phyloP scores from a whole-genome alignment of 2,113 vertebrate species.

The Glareola pratincola region DNA sequence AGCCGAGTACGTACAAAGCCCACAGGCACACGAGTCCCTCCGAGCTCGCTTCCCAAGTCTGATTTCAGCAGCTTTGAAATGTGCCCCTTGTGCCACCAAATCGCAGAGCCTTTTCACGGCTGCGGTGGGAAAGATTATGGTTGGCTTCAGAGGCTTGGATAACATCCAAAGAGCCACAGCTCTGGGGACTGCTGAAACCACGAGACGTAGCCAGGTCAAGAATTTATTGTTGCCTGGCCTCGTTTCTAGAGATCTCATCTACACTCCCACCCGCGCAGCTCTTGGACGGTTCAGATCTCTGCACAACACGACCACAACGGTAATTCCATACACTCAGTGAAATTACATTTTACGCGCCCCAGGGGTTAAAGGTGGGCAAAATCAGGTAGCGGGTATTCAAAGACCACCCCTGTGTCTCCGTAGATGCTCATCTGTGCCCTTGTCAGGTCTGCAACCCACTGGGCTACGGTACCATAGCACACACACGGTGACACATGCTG shows the following conservation, averaged over 20 bases:
- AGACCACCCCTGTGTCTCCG: not conserved
- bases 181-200: conserved; percentile 33
- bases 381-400: not conserved
- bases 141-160: conserved; percentile 43
- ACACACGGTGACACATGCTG: not conserved
- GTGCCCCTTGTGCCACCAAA: not conserved
- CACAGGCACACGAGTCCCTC: not conserved
- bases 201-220: conserved; percentile 31
- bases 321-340: not conserved
- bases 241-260: not conserved
- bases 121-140: not conserved
- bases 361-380: not conserved
- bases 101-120: not conserved
- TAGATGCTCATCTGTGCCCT: not conserved
- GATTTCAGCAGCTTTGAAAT: not conserved
- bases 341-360: not conserved
- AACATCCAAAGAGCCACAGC: not conserved
- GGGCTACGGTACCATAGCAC: not conserved
- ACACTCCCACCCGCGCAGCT: not conserved
- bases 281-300: not conserved
- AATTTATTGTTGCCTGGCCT: conserved; percentile 3
- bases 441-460: not conserved
- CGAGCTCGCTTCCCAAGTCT: not conserved
- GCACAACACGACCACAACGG: not conserved
- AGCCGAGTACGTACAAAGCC: not conserved